phyloP scores from a whole-genome alignment of 2,113 vertebrate species.

The Channa argus region DNA sequence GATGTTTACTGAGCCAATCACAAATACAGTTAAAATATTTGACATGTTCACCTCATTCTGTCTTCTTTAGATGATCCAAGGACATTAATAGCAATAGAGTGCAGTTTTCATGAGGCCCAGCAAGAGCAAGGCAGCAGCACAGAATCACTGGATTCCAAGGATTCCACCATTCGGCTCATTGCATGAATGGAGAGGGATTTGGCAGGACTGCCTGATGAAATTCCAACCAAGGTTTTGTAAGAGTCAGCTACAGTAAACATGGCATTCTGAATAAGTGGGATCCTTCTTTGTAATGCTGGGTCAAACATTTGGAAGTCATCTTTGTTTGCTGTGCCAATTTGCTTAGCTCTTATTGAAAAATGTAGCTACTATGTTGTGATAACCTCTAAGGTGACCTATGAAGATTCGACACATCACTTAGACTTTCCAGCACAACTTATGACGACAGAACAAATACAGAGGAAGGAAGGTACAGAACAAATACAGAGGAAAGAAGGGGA shows the following conservation, averaged over 20 bases:
- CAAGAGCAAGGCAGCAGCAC: constrained; percentile 88
- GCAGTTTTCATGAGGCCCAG: constrained; percentile 88
- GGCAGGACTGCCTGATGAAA: not conserved
- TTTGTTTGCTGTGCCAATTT: not conserved
- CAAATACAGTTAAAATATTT: not conserved
- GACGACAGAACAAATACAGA: too few relatives aligned
- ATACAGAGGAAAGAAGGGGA: constrained; percentile 31
- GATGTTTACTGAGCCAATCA: not conserved
- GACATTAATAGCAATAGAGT: constrained; percentile 81
- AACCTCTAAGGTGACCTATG: too few relatives aligned
- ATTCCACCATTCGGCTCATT: constrained; percentile 61
- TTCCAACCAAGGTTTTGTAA: not conserved
- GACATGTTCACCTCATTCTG: not conserved
- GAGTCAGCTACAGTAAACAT: not conserved
- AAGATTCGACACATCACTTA: too few relatives aligned
- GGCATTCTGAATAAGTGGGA: not conserved
- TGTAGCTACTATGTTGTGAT: too few relatives aligned
- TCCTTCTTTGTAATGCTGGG: not conserved
- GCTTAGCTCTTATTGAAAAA: not conserved
- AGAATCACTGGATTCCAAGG: constrained; percentile 69
- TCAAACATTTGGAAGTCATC: too few relatives aligned
- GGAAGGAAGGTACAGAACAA: too few relatives aligned
- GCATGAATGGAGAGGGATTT: constrained; percentile 48
- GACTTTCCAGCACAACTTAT: too few relatives aligned
- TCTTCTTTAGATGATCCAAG: constrained; percentile 45